phyloP scores from a whole-genome alignment of 2,113 vertebrate genomes.

The Cinclus cinclus region DNA sequence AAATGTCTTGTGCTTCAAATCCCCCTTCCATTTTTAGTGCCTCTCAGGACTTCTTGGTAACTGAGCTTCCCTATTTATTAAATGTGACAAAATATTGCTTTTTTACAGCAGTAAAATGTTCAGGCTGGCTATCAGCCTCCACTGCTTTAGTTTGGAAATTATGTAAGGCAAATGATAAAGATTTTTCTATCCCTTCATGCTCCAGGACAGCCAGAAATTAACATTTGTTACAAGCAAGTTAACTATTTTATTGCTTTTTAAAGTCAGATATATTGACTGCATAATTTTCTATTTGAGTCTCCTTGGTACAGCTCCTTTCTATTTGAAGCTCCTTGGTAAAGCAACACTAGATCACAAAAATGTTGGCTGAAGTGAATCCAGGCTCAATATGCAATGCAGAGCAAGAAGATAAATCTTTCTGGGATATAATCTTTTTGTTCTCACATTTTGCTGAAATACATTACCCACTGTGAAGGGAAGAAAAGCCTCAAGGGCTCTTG shows the following conservation, averaged over 20 bases:
- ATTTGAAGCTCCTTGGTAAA: slow-evolving; percentile 36
- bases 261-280: background rate
- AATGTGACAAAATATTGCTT: background rate
- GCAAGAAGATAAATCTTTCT: slow-evolving; percentile 48
- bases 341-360: slow-evolving; percentile 32
- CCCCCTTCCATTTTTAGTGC: background rate
- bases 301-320: slow-evolving; percentile 12
- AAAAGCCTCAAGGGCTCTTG: slow-evolving; percentile 56
- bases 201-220: background rate
- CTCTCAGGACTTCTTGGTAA: background rate
- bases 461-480: background rate
- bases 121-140: background rate
- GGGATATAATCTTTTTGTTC: slow-evolving; percentile 51
- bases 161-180: background rate
- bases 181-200: background rate
- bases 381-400: background rate
- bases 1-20: background rate
- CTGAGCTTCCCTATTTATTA: background rate
- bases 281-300: slow-evolving; percentile 56
- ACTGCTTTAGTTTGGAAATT: background rate
- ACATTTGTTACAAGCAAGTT: background rate
- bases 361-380: slow-evolving; percentile 18
- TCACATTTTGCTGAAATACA: slow-evolving; percentile 44
- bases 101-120: background rate
- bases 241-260: background rate